A percentile compares a stretch with the other conserved stretches of the same genome.
Conservation (phyloP, 2,113 vertebrate genomes). For the Tragelaphus scriptus region DNA sequence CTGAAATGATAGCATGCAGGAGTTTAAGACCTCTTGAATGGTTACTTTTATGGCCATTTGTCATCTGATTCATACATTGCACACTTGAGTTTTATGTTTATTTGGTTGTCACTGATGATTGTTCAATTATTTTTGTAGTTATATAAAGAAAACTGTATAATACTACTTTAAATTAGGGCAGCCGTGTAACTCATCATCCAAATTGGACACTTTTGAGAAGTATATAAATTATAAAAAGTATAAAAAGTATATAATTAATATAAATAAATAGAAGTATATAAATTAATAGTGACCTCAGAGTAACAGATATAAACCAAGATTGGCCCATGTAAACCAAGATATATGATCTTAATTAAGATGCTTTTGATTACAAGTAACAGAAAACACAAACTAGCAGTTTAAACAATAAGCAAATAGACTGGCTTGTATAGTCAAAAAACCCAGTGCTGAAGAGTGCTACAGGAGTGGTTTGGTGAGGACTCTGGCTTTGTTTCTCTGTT, state of each 20-base stretch:
- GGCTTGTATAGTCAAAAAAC: not conserved
- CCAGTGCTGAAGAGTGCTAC: not conserved
- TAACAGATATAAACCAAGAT: not conserved
- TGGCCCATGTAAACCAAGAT: not conserved
- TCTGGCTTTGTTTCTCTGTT: not conserved
- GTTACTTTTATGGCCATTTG: constrained; percentile 7
- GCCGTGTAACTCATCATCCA: not conserved
- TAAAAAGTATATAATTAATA: no score
- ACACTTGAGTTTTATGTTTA: not conserved
- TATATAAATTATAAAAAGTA: no score
- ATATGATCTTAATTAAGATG: not conserved
- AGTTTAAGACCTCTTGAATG: not conserved
- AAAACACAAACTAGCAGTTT: constrained; percentile 2
- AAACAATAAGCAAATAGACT: not conserved
- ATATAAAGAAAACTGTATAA: not conserved
- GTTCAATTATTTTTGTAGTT: not conserved
- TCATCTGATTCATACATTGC: not conserved
- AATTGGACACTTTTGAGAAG: not conserved
- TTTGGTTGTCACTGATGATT: not conserved
- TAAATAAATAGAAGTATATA: no score
- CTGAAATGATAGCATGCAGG: not conserved
- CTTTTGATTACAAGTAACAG: constrained; percentile 36
- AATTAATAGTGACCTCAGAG: constrained; percentile 29
- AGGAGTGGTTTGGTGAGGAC: not conserved
- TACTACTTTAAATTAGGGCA: not conserved